Percentiles rank a stretch among this genome's conserved stretches.
Conservation (phyloP, 2,797 vertebrate genomes). For the Mormyrops boulengeri region DNA sequence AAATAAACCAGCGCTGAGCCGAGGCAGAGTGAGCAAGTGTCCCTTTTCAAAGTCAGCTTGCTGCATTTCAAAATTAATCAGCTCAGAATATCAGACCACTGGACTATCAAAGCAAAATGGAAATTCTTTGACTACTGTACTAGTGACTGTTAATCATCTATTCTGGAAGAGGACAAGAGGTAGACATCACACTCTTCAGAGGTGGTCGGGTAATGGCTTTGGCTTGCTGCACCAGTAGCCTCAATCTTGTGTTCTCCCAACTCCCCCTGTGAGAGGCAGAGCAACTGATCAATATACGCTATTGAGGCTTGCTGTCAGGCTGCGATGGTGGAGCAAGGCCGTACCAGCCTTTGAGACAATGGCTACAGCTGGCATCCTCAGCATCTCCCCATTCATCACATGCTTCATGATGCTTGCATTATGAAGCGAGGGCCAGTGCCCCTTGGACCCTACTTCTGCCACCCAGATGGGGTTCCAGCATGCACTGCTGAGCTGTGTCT, state of each 20-base stretch:
- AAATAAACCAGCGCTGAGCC: background rate
- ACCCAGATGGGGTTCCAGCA: background rate
- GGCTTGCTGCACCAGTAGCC: background rate
- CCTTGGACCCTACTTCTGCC: background rate
- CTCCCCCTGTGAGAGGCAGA: background rate
- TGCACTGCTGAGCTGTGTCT: background rate
- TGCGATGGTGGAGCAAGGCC: background rate
- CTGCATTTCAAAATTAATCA: background rate
- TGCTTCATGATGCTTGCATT: background rate
- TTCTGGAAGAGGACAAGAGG: background rate
- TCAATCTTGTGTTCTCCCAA: background rate
- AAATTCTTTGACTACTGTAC: background rate
- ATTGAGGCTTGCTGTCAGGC: background rate
- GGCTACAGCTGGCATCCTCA: background rate
- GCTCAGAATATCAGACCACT: background rate
- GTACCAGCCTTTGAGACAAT: constrained; percentile 5
- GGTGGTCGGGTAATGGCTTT: background rate
- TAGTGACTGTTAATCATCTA: background rate
- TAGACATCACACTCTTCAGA: background rate
- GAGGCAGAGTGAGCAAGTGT: background rate
- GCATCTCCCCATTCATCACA: background rate
- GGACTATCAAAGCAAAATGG: background rate
- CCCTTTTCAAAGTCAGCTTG: background rate
- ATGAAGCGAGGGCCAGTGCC: background rate
- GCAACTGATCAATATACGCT: background rate